These are phyloP conservation scores for Sylvilagus bachmani DNA, from an alignment of 2,113 vertebrate species.

Conservation along the genomic window DNA sequence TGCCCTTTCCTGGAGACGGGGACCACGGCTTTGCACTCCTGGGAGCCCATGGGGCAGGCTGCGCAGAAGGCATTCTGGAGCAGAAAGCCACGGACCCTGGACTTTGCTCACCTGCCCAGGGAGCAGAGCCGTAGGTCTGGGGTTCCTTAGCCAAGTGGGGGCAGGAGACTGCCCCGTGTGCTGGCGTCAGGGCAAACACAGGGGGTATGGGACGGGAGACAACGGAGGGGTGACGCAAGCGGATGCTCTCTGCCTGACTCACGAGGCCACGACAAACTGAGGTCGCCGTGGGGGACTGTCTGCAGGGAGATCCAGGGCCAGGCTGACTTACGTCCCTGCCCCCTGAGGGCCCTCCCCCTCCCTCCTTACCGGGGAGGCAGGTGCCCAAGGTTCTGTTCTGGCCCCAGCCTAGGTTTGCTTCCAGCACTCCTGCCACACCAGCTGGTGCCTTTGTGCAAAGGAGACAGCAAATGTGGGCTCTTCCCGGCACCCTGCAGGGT, in stretches of 20 bases:
- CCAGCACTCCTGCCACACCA: slow-evolving; percentile 20
- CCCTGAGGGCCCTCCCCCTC: background rate
- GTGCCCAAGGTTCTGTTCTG: slow-evolving; percentile 20
- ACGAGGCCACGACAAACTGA: background rate
- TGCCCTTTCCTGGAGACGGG: background rate
- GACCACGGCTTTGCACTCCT: background rate
- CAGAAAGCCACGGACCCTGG: no score
- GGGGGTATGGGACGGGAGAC: background rate
- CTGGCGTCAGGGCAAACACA: background rate
- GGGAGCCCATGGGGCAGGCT: background rate
- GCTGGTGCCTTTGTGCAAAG: slow-evolving; percentile 4
- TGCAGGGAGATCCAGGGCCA: slow-evolving; percentile 13
- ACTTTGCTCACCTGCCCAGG: rapidly evolving
- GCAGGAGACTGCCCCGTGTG: background rate
- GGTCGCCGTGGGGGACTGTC: background rate
- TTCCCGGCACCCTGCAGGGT: background rate
- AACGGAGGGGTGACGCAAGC: background rate
- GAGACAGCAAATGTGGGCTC: background rate
- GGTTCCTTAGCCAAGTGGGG: background rate
- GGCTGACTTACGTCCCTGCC: background rate
- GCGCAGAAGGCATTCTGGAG: background rate
- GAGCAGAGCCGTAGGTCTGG: background rate
- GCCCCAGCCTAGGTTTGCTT: background rate
- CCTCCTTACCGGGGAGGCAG: slow-evolving; percentile 37
- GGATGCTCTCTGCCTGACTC: background rate